Percentiles rank a stretch among this genome's conserved stretches.
Evolutionary conservation across 2,888 invertebrate genomes (phyloP).

Genomic region (Arrhopalites spinosus): DNA sequence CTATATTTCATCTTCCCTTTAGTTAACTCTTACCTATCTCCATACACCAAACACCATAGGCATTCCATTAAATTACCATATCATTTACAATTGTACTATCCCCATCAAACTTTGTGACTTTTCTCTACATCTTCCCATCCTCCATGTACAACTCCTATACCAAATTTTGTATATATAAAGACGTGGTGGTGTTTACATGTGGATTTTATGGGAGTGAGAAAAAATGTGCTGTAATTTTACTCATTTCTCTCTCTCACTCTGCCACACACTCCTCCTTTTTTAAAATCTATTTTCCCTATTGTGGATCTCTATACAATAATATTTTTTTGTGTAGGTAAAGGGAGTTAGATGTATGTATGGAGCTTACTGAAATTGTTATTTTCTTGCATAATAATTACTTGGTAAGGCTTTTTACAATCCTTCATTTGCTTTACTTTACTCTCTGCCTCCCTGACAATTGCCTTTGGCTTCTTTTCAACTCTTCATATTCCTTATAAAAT

Average conservation of each 20-base stretch:
- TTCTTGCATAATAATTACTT: slow-evolving; percentile 13
- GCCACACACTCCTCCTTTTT: neutral
- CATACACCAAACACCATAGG: slow-evolving; percentile 14
- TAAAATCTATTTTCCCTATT: too few relatives aligned
- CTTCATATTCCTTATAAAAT: too few relatives aligned
- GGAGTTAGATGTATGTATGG: neutral
- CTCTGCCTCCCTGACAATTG: neutral
- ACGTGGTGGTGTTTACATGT: neutral
- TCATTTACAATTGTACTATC: slow-evolving; percentile 19
- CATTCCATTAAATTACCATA: slow-evolving; percentile 36
- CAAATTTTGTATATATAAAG: neutral
- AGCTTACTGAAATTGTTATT: slow-evolving; percentile 6
- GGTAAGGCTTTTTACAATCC: neutral
- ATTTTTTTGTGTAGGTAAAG: neutral
- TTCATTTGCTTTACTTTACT: too few relatives aligned
- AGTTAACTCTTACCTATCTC: too few relatives aligned
- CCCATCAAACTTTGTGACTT: slow-evolving; percentile 1
- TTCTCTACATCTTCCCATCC: neutral
- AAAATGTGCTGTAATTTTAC: slow-evolving; percentile 14
- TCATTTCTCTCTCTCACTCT: neutral
- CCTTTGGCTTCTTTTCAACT: slow-evolving; percentile 10
- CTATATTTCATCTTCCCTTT: too few relatives aligned
- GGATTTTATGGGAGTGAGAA: slow-evolving; percentile 8
- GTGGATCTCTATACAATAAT: neutral
- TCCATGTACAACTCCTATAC: neutral